Evolutionary conservation across 2,888 invertebrate species (phyloP).

Genomic region (Corbicula japonica): DNA sequence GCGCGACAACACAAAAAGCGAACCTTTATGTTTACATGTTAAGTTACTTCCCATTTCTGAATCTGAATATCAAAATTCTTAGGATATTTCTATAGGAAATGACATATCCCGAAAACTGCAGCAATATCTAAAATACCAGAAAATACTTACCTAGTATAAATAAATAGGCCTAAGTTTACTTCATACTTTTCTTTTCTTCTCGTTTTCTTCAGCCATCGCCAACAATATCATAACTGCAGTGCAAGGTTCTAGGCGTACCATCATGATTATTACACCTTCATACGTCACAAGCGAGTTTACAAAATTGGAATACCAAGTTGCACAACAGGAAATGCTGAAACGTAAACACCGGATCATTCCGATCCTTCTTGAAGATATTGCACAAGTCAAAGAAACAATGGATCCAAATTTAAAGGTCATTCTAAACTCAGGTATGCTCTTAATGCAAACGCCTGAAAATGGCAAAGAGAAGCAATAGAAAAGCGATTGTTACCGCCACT

Average conservation of each 20-base stretch:
- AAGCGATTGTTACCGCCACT: neutral
- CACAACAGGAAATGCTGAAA: conserved; percentile 79
- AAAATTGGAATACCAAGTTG: conserved; percentile 77
- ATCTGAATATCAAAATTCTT: too few relatives aligned
- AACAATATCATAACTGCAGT: conserved; percentile 77
- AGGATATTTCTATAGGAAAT: too few relatives aligned
- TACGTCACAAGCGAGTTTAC: conserved; percentile 77
- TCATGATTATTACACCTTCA: conserved; percentile 71
- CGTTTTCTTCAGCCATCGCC: conserved; percentile 78
- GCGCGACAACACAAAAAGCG: too few relatives aligned
- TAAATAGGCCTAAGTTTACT: neutral
- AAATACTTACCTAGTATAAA: neutral
- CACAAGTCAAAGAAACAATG: conserved; percentile 50
- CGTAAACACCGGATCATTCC: conserved; percentile 78
- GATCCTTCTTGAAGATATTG: conserved; percentile 72
- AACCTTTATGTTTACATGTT: too few relatives aligned
- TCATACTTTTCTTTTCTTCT: too few relatives aligned
- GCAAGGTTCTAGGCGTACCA: conserved; percentile 72
- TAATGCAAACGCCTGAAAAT: neutral
- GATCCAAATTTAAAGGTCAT: conserved; percentile 73
- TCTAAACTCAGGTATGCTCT: conserved; percentile 61
- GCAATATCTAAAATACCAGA: too few relatives aligned
- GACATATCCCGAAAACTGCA: too few relatives aligned
- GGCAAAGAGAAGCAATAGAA: neutral
- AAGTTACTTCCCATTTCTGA: too few relatives aligned